Evolutionary conservation across 2,888 invertebrate species (phyloP).

Genomic region (Cerceris rybyensis): DNA sequence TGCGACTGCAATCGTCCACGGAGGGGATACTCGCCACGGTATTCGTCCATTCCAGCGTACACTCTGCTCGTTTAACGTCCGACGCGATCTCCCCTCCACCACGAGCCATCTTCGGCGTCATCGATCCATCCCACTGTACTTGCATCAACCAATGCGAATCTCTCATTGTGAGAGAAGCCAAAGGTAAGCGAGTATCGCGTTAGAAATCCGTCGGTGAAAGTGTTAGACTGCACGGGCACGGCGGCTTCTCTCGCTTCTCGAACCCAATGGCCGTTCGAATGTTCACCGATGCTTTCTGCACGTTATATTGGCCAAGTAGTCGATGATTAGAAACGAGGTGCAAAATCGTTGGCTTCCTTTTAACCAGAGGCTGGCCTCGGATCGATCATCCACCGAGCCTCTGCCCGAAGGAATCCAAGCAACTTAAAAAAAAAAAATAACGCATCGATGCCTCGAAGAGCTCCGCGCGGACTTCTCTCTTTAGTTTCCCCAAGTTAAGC

Average conservation of each 20-base stretch:
- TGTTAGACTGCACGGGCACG: conserved; percentile 64
- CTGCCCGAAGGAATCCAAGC: too few species aligned
- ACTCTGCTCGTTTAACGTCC: too few species aligned
- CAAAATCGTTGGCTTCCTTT: conserved; percentile 1
- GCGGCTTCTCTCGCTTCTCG: conserved; percentile 46
- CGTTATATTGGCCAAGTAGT: conserved; percentile 18
- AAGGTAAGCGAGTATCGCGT: conserved; percentile 62
- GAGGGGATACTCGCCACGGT: too few species aligned
- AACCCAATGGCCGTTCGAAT: conserved; percentile 49
- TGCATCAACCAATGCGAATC: too few species aligned
- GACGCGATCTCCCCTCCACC: too few species aligned
- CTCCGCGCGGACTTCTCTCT: neutral
- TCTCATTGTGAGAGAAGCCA: conserved; percentile 56
- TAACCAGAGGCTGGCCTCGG: neutral
- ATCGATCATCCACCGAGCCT: too few species aligned
- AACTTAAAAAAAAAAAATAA: neutral
- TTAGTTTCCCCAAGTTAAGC: neutral
- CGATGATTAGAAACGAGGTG: conserved; percentile 5
- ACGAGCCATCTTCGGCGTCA: too few species aligned
- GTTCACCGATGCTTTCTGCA: conserved; percentile 48
- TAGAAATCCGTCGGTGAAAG: conserved; percentile 78
- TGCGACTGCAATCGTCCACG: too few species aligned
- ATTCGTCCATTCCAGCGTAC: too few species aligned
- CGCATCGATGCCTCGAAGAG: neutral
- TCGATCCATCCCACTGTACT: too few species aligned